A percentile compares a stretch with the other conserved stretches of the same genome.
These are phyloP conservation scores for Dendrolimus houi DNA, from an alignment of 2,888 invertebrate species.

Conservation along the genomic window DNA sequence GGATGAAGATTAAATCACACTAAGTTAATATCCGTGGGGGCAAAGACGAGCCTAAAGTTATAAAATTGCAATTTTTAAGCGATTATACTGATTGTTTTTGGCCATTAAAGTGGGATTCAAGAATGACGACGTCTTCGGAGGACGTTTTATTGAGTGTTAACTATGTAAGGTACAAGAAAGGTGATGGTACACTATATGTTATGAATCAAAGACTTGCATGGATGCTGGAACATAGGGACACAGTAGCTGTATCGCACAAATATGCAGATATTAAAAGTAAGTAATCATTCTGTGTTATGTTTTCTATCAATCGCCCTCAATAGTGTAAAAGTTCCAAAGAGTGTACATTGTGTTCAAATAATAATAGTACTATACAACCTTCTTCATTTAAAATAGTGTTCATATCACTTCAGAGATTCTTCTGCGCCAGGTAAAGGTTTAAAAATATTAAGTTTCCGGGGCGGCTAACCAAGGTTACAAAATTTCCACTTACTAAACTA, in stretches of 20 bases:
- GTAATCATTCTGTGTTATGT: conserved; percentile 20
- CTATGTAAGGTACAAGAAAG: conserved; percentile 96
- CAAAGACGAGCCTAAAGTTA: not conserved
- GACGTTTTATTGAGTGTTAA: conserved; percentile 95
- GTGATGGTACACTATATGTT: conserved; percentile 95
- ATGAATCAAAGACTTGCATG: conserved; percentile 97
- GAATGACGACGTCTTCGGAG: conserved; percentile 93
- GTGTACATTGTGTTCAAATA: too few relatives aligned
- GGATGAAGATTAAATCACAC: not conserved
- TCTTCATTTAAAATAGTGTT: too few relatives aligned
- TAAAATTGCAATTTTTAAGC: not conserved
- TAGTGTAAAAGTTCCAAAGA: too few relatives aligned
- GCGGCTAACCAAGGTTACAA: too few relatives aligned
- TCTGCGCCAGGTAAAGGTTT: too few relatives aligned
- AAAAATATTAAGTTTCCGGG: too few relatives aligned
- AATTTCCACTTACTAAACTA: too few relatives aligned
- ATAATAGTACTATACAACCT: too few relatives aligned
- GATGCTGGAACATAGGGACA: conserved; percentile 95
- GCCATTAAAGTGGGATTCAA: conserved; percentile 8
- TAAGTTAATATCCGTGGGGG: not conserved
- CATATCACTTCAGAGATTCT: too few relatives aligned
- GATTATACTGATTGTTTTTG: not conserved
- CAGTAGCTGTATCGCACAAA: conserved; percentile 93
- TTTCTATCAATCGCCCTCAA: not conserved
- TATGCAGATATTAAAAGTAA: conserved; percentile 97